Conservation (phyloP, 2,888 invertebrate species). For the Gasteruption jaculator region DNA sequence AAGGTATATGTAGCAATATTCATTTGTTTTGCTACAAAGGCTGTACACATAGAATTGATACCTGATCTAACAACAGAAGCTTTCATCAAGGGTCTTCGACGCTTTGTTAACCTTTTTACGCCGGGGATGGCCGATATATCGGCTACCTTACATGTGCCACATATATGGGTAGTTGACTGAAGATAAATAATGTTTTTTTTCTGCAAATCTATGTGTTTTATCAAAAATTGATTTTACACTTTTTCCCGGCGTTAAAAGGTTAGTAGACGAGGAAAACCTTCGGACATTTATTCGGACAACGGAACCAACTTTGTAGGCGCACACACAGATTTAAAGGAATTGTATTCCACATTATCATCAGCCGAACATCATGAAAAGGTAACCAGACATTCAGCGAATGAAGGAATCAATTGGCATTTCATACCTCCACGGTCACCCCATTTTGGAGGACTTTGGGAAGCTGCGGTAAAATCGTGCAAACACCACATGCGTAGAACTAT, state of each 20-base stretch:
- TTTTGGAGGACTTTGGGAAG: constrained; percentile 12
- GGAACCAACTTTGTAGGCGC: constrained; percentile 32
- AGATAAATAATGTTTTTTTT: no score
- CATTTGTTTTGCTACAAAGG: constrained; percentile 5
- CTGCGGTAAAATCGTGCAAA: constrained; percentile 4
- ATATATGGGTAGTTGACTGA: no score
- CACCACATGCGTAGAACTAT: constrained; percentile 1
- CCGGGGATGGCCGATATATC: no score
- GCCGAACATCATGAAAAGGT: neutral
- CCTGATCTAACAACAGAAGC: no score
- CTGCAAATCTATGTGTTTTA: no score
- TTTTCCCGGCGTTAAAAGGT: no score
- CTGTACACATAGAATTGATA: no score
- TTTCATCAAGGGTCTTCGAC: no score
- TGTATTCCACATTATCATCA: constrained; percentile 1
- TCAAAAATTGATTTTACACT: no score
- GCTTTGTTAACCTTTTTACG: no score
- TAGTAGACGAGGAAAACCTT: constrained; percentile 24
- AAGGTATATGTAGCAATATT: no score
- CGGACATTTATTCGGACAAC: constrained; percentile 29
- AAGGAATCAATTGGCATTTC: constrained; percentile 22
- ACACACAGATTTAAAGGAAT: constrained; percentile 15
- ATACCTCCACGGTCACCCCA: constrained; percentile 9
- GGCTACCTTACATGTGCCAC: no score
- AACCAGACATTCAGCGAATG: neutral